These are phyloP conservation scores for Heteronetta atricapilla DNA, from an alignment of 2,113 vertebrate genomes.

Conservation along the genomic window DNA sequence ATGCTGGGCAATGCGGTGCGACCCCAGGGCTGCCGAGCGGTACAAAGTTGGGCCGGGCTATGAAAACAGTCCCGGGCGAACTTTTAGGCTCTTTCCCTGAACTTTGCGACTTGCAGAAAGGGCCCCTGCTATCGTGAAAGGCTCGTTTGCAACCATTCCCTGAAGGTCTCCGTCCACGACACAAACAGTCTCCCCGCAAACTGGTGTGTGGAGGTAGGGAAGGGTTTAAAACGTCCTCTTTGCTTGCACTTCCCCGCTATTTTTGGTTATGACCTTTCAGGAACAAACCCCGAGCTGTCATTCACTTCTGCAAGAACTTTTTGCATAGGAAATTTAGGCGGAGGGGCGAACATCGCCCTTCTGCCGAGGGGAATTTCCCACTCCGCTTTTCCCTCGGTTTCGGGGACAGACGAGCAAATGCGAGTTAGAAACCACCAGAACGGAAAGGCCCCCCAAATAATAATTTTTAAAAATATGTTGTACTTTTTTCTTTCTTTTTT, in stretches of 20 bases:
- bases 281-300: background rate
- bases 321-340: background rate
- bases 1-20: background rate
- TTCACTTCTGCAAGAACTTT: background rate
- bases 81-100: background rate
- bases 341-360: background rate
- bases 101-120: background rate
- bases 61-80: background rate
- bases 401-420: background rate
- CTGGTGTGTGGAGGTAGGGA: background rate
- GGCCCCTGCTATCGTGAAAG: background rate
- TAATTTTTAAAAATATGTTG: background rate
- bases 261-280: background rate
- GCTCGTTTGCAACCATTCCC: background rate
- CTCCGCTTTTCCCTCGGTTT: background rate
- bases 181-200: background rate
- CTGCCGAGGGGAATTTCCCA: background rate
- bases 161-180: background rate
- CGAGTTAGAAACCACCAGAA: background rate
- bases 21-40: too few relatives aligned
- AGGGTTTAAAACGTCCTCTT: background rate
- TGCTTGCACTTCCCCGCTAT: background rate
- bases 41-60: accelerated
- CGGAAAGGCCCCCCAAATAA: background rate
- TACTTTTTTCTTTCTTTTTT: too few relatives aligned